Evolutionary conservation across 2,113 vertebrate species (phyloP).

Genomic region (Vulpes ferrilata): DNA sequence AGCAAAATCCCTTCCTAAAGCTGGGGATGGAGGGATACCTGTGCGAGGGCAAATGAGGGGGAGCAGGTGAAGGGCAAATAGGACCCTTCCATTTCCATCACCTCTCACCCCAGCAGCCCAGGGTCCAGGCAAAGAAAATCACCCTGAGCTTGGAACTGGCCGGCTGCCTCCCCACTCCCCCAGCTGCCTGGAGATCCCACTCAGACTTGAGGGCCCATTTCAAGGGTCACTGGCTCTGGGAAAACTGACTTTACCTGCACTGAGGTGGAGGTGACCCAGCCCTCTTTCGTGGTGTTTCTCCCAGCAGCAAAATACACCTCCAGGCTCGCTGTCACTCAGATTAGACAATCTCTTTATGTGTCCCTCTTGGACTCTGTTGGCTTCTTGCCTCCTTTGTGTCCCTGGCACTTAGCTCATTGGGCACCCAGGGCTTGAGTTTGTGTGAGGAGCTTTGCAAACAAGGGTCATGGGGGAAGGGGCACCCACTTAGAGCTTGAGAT

Average conservation of each 20-base stretch:
- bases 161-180: not conserved
- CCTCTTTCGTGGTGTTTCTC: not conserved
- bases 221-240: not conserved
- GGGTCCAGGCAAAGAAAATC: not conserved
- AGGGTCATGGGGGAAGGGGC: not conserved
- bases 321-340: not conserved
- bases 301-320: not conserved
- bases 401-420: not conserved
- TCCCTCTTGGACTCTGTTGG: not conserved
- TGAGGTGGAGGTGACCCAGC: not conserved
- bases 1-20: not conserved
- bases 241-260: not conserved
- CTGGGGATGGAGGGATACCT: not conserved
- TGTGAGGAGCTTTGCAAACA: not conserved
- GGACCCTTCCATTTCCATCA: not conserved
- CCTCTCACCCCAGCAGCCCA: not conserved
- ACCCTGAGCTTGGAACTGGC: not conserved
- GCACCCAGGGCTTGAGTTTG: not conserved
- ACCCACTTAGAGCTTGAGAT: not conserved
- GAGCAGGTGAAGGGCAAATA: no score
- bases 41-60: not conserved
- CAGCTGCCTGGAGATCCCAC: not conserved
- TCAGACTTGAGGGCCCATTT: not conserved
- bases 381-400: not conserved
- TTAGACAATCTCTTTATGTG: not conserved